Percentiles rank a stretch among this genome's conserved stretches.
These are phyloP conservation scores for Gambelia wislizenii DNA, from an alignment of 2,797 vertebrate species.

Conservation along the genomic window DNA sequence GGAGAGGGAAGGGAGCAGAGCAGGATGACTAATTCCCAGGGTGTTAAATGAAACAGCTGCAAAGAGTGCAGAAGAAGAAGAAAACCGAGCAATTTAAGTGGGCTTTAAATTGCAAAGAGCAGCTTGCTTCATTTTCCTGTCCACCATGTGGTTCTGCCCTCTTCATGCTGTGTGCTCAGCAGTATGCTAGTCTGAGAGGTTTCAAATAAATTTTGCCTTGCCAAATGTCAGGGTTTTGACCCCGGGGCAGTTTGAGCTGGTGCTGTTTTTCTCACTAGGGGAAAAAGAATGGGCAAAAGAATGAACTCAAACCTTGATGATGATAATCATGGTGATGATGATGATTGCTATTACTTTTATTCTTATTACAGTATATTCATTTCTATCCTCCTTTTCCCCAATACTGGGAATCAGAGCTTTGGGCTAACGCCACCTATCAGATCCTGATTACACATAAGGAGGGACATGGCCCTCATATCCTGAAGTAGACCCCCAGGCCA, in stretches of 20 bases:
- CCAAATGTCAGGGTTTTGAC: conserved; percentile 3
- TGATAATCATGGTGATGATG: too few relatives aligned
- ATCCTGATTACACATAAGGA: neutral
- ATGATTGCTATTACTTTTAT: too few relatives aligned
- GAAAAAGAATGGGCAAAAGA: neutral
- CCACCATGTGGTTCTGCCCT: conserved; percentile 7
- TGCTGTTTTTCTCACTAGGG: conserved; percentile 7
- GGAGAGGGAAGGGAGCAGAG: neutral
- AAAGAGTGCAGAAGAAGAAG: conserved; percentile 17
- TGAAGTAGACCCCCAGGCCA: too few relatives aligned
- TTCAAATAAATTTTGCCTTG: conserved; percentile 9
- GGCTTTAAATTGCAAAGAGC: conserved; percentile 29
- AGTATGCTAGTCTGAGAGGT: neutral
- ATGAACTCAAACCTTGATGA: neutral
- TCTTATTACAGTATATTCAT: too few relatives aligned
- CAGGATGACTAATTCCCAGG: conserved; percentile 40
- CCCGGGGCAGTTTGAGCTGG: neutral
- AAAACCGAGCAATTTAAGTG: conserved; percentile 29
- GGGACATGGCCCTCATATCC: too few relatives aligned
- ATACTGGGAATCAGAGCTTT: neutral
- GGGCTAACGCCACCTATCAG: neutral
- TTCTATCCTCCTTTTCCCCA: too few relatives aligned
- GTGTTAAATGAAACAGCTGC: conserved; percentile 28
- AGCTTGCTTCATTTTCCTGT: conserved; percentile 26
- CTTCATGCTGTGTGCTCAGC: conserved; percentile 21